These are phyloP conservation scores for Micropoecilia bifurca DNA, from an alignment of 2,797 vertebrate species.

Conservation along the genomic window DNA sequence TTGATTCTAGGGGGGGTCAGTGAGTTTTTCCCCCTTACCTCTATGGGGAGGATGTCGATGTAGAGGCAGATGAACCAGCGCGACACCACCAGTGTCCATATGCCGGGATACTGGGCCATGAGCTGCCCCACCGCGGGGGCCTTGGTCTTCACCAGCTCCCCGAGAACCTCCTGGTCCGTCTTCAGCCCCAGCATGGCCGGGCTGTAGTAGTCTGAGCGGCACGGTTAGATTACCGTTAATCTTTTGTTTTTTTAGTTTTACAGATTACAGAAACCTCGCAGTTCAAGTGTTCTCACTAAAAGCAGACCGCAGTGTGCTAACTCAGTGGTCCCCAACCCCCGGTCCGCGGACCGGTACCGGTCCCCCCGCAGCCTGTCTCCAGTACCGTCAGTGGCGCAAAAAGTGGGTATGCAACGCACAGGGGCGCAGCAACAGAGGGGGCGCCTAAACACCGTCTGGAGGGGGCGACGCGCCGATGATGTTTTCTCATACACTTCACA, in stretches of 20 bases:
- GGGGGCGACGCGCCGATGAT: no score
- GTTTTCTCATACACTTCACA: no score
- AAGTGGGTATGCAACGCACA: no score
- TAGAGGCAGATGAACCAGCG: conserved; percentile 98
- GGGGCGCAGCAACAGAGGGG: no score
- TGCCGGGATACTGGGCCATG: conserved; percentile 88
- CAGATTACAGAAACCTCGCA: background rate
- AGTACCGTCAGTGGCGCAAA: no score
- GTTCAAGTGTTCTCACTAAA: background rate
- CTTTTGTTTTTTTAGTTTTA: background rate
- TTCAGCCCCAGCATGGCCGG: conserved; percentile 92
- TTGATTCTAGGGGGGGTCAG: background rate
- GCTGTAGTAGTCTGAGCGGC: conserved; percentile 89
- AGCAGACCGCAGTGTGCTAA: background rate
- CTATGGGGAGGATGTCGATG: conserved; percentile 93
- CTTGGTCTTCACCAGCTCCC: conserved; percentile 91
- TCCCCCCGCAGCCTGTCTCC: no score
- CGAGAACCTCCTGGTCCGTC: conserved; percentile 93
- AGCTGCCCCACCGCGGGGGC: conserved; percentile 88
- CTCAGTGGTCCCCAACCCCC: no score
- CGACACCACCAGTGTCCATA: conserved; percentile 93
- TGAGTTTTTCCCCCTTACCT: conserved; percentile 78
- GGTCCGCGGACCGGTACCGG: no score
- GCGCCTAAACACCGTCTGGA: no score
- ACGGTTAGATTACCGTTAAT: background rate